Conservation (phyloP, 2,888 invertebrate species). For the Lumbricus terrestris region DNA sequence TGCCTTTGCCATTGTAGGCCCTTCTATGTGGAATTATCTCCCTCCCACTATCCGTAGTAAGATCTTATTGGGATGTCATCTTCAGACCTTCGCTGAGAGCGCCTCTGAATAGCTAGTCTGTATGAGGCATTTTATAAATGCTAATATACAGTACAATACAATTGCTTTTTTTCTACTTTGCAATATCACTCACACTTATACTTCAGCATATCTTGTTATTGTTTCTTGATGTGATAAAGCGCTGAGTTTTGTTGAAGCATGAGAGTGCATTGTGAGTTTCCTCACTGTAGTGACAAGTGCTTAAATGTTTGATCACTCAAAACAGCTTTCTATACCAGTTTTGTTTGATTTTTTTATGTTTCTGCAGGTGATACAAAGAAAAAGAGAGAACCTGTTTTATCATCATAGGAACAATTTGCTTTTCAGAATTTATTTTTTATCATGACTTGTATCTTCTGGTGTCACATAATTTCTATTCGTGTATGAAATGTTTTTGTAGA, state of each 20-base stretch:
- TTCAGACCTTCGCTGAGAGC: too few species aligned
- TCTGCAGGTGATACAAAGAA: not conserved
- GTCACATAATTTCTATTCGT: not conserved
- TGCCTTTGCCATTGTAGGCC: too few species aligned
- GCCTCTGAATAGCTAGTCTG: too few species aligned
- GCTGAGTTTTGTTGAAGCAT: not conserved
- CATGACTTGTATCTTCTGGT: not conserved
- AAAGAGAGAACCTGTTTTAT: not conserved
- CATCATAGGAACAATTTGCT: slow-evolving; percentile 6
- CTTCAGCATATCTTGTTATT: not conserved
- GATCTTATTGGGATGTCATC: too few species aligned
- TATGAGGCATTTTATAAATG: too few species aligned
- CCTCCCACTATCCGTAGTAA: too few species aligned
- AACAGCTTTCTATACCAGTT: not conserved
- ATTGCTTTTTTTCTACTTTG: not conserved
- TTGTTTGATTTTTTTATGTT: not conserved
- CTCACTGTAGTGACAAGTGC: not conserved
- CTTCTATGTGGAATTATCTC: too few species aligned
- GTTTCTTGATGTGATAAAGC: not conserved
- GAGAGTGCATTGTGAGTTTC: not conserved
- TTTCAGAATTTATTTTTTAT: not conserved
- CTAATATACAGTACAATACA: too few species aligned
- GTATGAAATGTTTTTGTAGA: not conserved
- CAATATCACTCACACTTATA: not conserved
- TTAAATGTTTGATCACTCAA: not conserved